Conservation (phyloP, 2,888 invertebrate genomes). For the Tenthredo scrophulariae region DNA sequence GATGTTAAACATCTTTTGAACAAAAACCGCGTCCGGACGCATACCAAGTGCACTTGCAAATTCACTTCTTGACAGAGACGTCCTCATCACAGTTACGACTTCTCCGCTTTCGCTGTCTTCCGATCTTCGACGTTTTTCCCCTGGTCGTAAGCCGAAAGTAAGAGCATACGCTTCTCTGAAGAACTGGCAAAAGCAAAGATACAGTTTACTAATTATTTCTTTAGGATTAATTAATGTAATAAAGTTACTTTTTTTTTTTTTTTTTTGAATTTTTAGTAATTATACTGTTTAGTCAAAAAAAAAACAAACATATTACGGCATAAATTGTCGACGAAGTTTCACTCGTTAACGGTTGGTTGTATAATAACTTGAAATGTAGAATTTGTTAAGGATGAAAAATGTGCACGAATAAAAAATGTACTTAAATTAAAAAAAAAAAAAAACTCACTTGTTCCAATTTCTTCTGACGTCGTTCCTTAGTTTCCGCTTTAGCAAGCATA, state of each 20-base stretch:
- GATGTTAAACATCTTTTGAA: conserved; percentile 98
- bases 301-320: not conserved
- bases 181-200: conserved; percentile 81
- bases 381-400: not conserved
- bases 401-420: not conserved
- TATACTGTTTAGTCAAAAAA: not conserved
- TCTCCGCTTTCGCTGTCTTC: conserved; percentile 89
- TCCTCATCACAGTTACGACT: conserved; percentile 95
- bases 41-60: conserved; percentile 97
- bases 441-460: conserved; percentile 85
- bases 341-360: not conserved
- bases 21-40: conserved; percentile 96
- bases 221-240: not conserved
- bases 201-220: not conserved
- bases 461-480: conserved; percentile 94
- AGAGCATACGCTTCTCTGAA: conserved; percentile 97
- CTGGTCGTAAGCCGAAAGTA: conserved; percentile 93
- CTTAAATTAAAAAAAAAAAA: not conserved
- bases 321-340: not conserved
- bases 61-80: conserved; percentile 93
- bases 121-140: conserved; percentile 87
- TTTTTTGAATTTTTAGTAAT: not conserved
- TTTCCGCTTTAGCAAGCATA: conserved; percentile 95
- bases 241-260: not conserved
- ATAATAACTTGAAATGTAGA: not conserved